phyloP scores from a whole-genome alignment of 2,113 vertebrate species.

The Phaethon lepturus region DNA sequence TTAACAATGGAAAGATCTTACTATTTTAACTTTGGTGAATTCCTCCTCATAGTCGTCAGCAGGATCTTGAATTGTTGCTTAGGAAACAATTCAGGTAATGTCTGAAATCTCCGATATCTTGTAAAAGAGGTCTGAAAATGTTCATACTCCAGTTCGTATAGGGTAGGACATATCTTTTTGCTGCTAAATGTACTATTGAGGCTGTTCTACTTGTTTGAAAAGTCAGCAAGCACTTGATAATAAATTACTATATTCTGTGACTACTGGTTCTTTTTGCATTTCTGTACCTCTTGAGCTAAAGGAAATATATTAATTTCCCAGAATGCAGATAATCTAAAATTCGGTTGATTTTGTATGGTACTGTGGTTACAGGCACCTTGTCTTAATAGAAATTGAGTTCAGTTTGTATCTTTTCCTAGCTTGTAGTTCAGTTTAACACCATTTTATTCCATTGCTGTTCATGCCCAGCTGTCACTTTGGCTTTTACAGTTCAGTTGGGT shows the following conservation, averaged over 20 bases:
- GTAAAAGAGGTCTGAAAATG: neutral
- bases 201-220: neutral
- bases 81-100: neutral
- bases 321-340: neutral
- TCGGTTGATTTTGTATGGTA: neutral
- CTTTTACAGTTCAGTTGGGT: neutral
- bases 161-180: neutral
- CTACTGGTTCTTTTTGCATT: neutral
- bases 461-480: neutral
- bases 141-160: neutral
- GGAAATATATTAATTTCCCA: neutral
- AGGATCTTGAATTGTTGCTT: neutral
- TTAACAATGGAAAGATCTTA: neutral
- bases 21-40: neutral
- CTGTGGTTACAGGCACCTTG: neutral
- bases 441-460: neutral
- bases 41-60: neutral
- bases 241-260: neutral
- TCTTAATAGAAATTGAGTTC: neutral
- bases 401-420: neutral
- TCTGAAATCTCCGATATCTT: neutral
- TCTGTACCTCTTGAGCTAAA: neutral
- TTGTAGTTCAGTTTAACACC: neutral
- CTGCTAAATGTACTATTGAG: neutral
- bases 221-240: neutral